Evolutionary conservation across 2,797 vertebrate species (phyloP).

Genomic region (Ispidina lecontei): DNA sequence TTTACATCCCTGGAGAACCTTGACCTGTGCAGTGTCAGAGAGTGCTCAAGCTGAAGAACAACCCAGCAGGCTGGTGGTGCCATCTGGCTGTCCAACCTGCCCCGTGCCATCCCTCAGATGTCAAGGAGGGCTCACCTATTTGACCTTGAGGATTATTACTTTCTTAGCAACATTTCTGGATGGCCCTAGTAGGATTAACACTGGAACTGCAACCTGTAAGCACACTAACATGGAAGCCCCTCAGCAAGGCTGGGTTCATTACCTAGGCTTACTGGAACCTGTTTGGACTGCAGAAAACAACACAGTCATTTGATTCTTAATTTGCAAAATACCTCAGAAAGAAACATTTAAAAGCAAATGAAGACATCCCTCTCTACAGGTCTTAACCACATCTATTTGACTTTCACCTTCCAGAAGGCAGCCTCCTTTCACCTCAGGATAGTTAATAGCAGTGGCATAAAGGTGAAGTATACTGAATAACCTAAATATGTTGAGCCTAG

Average conservation of each 20-base stretch:
- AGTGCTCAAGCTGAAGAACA: no score
- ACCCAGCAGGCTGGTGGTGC: fast-evolving
- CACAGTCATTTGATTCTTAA: neutral
- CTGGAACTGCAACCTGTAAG: neutral
- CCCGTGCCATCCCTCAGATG: neutral
- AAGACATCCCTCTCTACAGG: neutral
- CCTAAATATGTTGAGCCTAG: neutral
- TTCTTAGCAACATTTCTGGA: neutral
- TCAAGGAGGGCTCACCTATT: neutral
- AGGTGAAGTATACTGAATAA: neutral
- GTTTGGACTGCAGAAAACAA: neutral
- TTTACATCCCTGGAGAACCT: neutral
- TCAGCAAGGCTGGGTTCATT: neutral
- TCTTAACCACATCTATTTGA: neutral
- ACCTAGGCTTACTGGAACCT: neutral
- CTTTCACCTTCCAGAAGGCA: neutral
- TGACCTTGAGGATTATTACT: neutral
- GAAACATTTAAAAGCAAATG: neutral
- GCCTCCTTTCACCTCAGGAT: neutral
- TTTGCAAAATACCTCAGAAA: neutral
- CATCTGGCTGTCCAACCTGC: neutral
- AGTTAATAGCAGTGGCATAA: neutral
- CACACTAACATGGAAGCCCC: neutral
- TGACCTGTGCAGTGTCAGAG: neutral
- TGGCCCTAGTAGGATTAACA: neutral